phyloP scores from a whole-genome alignment of 2,797 vertebrate species.

The Danio albolineatus region DNA sequence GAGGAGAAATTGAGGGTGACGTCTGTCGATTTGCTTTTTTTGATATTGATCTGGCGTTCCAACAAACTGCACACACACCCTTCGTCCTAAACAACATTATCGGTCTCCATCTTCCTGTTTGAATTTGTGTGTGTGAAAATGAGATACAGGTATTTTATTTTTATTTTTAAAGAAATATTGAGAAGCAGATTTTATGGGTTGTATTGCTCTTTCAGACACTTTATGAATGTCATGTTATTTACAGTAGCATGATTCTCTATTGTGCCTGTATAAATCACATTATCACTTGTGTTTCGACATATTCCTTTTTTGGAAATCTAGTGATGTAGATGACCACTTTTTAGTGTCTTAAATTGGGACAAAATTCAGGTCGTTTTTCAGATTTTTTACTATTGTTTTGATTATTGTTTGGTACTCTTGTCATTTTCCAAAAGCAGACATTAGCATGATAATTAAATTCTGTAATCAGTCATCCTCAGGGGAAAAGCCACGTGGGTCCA shows the following conservation, averaged over 20 bases:
- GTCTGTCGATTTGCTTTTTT: slow-evolving; percentile 19
- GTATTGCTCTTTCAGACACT: slow-evolving; percentile 12
- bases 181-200: slow-evolving; percentile 18
- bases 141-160: background rate
- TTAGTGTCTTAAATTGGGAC: slow-evolving; percentile 25
- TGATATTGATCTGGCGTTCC: slow-evolving; percentile 15
- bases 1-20: slow-evolving; percentile 28
- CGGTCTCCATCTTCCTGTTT: slow-evolving; percentile 51
- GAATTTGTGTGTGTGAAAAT: background rate
- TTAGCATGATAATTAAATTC: slow-evolving; percentile 24
- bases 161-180: background rate
- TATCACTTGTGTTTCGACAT: background rate
- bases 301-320: background rate
- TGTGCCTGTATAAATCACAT: background rate
- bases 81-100: background rate
- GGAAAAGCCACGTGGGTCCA: slow-evolving; percentile 17
- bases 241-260: slow-evolving; percentile 9
- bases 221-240: slow-evolving; percentile 18
- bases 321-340: background rate
- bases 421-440: slow-evolving; percentile 15
- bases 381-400: slow-evolving; percentile 40
- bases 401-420: slow-evolving; percentile 32
- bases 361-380: slow-evolving; percentile 41
- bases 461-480: slow-evolving; percentile 37
- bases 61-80: background rate